Evolutionary conservation across 2,797 vertebrate genomes (phyloP).

Genomic region (Poliocrania exsul): DNA sequence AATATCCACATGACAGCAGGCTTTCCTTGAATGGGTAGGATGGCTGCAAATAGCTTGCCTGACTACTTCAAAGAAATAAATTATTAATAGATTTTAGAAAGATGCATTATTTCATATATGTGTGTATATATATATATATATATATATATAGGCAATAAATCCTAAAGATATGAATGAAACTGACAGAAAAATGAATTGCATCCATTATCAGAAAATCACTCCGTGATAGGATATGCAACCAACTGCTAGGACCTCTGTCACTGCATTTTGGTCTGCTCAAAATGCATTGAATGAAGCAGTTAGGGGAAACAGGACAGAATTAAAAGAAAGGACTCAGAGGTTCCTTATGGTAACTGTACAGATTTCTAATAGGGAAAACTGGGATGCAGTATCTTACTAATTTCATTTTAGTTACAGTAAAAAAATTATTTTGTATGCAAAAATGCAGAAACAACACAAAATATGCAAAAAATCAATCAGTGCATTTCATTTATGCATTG

Average conservation of each 20-base stretch:
- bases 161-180: not conserved
- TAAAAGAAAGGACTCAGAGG: not conserved
- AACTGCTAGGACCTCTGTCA: not conserved
- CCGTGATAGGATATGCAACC: not conserved
- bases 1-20: not conserved
- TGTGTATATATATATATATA: not conserved
- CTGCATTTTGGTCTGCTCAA: not conserved
- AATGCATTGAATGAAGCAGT: not conserved
- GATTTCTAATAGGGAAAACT: not conserved
- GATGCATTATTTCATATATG: slow-evolving; percentile 70
- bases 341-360: not conserved
- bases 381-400: not conserved
- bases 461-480: not conserved
- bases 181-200: slow-evolving; percentile 2
- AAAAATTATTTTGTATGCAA: not conserved
- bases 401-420: not conserved
- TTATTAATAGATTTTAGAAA: not conserved
- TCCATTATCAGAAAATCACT: slow-evolving; percentile 14
- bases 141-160: not conserved
- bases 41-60: not conserved
- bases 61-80: not conserved
- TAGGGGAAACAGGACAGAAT: not conserved
- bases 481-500: not conserved
- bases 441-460: slow-evolving; percentile 23
- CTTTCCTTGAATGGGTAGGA: not conserved